phyloP scores from a whole-genome alignment of 2,888 invertebrate genomes.

The Stenolophus ochropezus region DNA sequence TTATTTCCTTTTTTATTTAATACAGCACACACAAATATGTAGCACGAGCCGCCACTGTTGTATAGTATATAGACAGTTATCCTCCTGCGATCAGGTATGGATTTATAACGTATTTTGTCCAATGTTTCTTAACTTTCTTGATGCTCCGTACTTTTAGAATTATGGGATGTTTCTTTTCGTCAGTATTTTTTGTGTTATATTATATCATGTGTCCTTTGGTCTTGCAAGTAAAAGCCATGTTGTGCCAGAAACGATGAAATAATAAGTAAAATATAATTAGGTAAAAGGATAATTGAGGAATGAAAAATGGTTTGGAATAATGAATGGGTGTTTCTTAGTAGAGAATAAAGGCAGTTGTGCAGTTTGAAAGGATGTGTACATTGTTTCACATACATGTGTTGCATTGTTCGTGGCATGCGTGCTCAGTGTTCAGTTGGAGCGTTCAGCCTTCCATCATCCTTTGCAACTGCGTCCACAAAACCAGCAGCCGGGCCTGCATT shows the following conservation, averaged over 20 bases:
- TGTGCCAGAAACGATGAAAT: not conserved
- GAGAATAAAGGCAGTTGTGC: constrained; percentile 17
- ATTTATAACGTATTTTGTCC: too few relatives aligned
- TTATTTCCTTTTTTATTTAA: too few relatives aligned
- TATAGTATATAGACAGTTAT: too few relatives aligned
- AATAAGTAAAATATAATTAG: not conserved
- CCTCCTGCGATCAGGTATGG: too few relatives aligned
- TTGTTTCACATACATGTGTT: constrained; percentile 36
- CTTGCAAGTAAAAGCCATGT: too few relatives aligned
- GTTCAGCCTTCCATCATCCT: constrained; percentile 21
- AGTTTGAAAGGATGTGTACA: constrained; percentile 22
- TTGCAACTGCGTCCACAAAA: not conserved
- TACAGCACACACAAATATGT: too few relatives aligned
- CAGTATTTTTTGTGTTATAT: too few relatives aligned
- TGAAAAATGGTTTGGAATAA: not conserved
- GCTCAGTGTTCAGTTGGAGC: constrained; percentile 2
- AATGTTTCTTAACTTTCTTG: too few relatives aligned
- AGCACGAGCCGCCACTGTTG: too few relatives aligned
- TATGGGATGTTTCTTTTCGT: too few relatives aligned
- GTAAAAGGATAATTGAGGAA: constrained; percentile 7
- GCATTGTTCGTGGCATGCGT: constrained; percentile 36
- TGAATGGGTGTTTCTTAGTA: not conserved
- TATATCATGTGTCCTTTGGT: too few relatives aligned
- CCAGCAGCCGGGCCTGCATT: constrained; percentile 34
- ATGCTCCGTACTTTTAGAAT: too few relatives aligned